phyloP scores from a whole-genome alignment of 2,797 vertebrate species.

The Bradypus variegatus region DNA sequence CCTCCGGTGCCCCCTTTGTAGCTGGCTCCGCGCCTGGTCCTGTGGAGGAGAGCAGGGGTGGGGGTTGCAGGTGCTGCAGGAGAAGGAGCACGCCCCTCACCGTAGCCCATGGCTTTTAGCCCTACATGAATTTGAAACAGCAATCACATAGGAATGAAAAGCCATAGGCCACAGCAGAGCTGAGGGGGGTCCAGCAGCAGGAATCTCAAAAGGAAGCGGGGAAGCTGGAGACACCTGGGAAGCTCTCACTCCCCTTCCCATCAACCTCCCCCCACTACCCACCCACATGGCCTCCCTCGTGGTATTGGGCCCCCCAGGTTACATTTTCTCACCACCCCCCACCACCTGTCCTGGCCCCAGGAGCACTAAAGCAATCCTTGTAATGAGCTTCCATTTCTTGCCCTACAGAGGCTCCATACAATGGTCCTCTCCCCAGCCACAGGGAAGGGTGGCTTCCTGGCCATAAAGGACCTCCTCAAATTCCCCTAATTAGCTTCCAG shows the following conservation, averaged over 20 bases:
- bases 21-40: not conserved
- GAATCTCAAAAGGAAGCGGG: conserved; percentile 32
- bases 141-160: conserved; percentile 99
- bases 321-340: conserved; percentile 22
- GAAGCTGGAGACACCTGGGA: conserved; percentile 11
- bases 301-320: conserved; percentile 23
- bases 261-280: not conserved
- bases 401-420: conserved; percentile 54
- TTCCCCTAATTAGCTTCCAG: conserved; percentile 59
- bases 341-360: conserved; percentile 29
- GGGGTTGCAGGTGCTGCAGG: conserved; percentile 48
- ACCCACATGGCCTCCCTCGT: not conserved
- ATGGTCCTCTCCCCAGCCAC: conserved; percentile 45
- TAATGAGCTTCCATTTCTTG: conserved; percentile 57
- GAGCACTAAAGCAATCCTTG: conserved; percentile 40
- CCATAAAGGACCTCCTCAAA: conserved; percentile 59
- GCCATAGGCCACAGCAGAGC: conserved; percentile 97
- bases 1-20: conserved; percentile 44
- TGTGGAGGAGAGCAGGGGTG: not conserved
- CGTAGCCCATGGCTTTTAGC: conserved; percentile 99
- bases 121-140: conserved; percentile 95
- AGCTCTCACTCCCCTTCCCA: not conserved
- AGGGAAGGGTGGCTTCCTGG: conserved; percentile 56
- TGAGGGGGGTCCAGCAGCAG: conserved; percentile 62
- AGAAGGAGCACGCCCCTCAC: conserved; percentile 83